These are phyloP conservation scores for Ceratothoa steindachneri DNA, from an alignment of 2,888 invertebrate genomes.

Conservation along the genomic window DNA sequence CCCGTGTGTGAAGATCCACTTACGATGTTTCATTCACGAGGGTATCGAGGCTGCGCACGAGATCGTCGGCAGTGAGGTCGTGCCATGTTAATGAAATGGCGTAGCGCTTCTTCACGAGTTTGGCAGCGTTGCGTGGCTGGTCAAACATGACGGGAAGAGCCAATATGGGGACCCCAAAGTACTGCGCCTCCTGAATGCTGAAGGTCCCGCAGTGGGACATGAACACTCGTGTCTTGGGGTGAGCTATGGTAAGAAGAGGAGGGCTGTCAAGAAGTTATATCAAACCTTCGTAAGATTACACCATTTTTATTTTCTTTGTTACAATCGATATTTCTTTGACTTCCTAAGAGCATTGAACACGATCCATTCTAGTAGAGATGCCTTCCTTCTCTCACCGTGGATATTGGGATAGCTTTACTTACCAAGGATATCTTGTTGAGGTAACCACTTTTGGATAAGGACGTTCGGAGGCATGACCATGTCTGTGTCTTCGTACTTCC, in stretches of 20 bases:
- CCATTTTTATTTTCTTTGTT: neutral
- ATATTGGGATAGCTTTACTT: too few species aligned
- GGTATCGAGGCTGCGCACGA: slow-evolving; percentile 13
- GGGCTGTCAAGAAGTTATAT: neutral
- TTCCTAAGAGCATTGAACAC: neutral
- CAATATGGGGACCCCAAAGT: slow-evolving; percentile 35
- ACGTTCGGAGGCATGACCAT: slow-evolving; percentile 31
- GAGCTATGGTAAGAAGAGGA: too few species aligned
- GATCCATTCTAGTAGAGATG: too few species aligned
- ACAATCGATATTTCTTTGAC: too few species aligned
- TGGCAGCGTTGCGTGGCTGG: slow-evolving; percentile 29
- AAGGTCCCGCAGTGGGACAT: slow-evolving; percentile 35
- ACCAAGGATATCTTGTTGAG: slow-evolving; percentile 37
- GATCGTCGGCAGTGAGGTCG: slow-evolving; percentile 5
- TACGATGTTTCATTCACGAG: slow-evolving; percentile 18
- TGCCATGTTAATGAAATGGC: slow-evolving; percentile 22
- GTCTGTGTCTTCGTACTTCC: slow-evolving; percentile 29
- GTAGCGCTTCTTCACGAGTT: slow-evolving; percentile 19
- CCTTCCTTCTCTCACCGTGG: too few species aligned
- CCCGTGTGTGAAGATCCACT: neutral
- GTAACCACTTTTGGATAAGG: slow-evolving; percentile 21
- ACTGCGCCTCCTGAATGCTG: slow-evolving; percentile 33
- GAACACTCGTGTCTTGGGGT: slow-evolving; percentile 29
- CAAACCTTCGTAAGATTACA: neutral
- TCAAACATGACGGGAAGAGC: slow-evolving; percentile 28